Evolutionary conservation across 2,888 invertebrate species (phyloP).

Genomic region (Euzophera pinguis): DNA sequence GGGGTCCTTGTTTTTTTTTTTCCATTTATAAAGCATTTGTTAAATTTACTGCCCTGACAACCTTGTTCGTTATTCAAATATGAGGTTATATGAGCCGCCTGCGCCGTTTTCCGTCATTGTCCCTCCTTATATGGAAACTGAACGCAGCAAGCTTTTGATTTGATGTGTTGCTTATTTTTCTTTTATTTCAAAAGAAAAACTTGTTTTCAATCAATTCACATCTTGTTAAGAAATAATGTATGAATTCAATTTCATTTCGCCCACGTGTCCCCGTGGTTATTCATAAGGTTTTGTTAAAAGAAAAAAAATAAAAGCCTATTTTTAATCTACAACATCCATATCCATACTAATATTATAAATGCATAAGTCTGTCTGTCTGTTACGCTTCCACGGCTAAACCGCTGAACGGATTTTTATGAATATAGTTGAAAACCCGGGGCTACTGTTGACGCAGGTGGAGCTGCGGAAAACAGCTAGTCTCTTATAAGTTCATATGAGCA

Average conservation of each 20-base stretch:
- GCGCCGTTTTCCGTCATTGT: constrained; percentile 16
- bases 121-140: constrained; percentile 25
- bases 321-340: too few relatives aligned
- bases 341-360: too few relatives aligned
- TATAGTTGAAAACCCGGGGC: too few relatives aligned
- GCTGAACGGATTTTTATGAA: too few relatives aligned
- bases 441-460: too few relatives aligned
- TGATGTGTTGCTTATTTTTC: constrained; percentile 11
- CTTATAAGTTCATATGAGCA: too few relatives aligned
- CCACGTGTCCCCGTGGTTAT: not conserved
- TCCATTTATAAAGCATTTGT: not conserved
- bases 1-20: not conserved
- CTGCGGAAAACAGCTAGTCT: too few relatives aligned
- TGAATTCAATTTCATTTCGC: not conserved
- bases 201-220: constrained; percentile 1
- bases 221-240: constrained; percentile 1
- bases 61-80: constrained; percentile 25
- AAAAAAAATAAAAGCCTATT: too few relatives aligned
- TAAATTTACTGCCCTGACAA: constrained; percentile 5
- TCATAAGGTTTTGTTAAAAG: too few relatives aligned
- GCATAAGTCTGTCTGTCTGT: too few relatives aligned
- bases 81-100: constrained; percentile 10
- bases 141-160: constrained; percentile 14
- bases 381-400: too few relatives aligned
- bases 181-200: constrained; percentile 10